phyloP scores from a whole-genome alignment of 1,140 invertebrate species.

The Caerostris extrusa region DNA sequence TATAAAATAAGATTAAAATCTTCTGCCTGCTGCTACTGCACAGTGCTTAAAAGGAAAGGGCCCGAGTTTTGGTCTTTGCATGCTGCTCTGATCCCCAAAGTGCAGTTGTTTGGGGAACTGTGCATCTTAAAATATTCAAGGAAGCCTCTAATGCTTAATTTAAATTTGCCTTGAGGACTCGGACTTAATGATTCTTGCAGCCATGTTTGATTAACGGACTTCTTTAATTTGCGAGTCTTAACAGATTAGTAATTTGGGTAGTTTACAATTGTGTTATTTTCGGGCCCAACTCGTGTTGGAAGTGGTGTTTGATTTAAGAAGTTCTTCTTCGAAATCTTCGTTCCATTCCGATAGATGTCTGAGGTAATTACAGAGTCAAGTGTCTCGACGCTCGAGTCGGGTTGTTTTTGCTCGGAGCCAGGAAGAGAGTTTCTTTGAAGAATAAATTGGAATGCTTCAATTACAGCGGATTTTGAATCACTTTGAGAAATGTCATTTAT shows the following conservation, averaged over 20 bases:
- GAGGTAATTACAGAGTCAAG: background rate
- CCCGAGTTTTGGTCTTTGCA: constrained; percentile 57
- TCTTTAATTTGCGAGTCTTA: constrained; percentile 72
- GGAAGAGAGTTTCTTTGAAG: background rate
- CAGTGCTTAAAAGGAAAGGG: constrained; percentile 17
- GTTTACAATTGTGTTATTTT: constrained; percentile 70
- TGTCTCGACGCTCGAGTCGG: background rate
- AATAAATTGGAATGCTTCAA: background rate
- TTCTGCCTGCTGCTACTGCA: background rate
- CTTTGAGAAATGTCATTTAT: background rate
- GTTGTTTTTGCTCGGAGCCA: background rate
- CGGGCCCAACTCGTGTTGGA: background rate
- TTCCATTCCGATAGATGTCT: background rate
- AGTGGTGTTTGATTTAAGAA: constrained; percentile 42
- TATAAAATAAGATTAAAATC: constrained; percentile 72
- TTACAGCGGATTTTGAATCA: background rate
- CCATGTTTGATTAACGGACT: constrained; percentile 75
- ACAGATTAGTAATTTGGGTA: constrained; percentile 64
- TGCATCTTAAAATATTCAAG: constrained; percentile 58
- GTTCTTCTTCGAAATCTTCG: background rate
- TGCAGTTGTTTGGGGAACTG: constrained; percentile 22
- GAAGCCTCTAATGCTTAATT: constrained; percentile 67
- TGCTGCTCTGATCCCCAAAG: constrained; percentile 12
- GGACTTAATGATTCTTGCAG: constrained; percentile 64
- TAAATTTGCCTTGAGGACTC: constrained; percentile 61